Evolutionary conservation across 2,797 vertebrate genomes (phyloP).

Genomic region (Gephyroberyx darwinii): DNA sequence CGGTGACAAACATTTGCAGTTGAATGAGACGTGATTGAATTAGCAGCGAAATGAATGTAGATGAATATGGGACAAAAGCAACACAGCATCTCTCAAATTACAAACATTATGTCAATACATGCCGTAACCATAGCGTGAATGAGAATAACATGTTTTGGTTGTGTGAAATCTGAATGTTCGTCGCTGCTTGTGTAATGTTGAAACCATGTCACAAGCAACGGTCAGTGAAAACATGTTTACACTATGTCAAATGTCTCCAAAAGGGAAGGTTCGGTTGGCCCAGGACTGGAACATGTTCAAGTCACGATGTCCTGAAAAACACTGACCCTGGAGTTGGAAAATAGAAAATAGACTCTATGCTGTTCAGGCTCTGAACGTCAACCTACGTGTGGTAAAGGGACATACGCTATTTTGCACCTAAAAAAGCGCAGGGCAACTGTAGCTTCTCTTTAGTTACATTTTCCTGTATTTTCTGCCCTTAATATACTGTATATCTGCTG

Average conservation of each 20-base stretch:
- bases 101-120: background rate
- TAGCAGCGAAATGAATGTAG: background rate
- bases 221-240: constrained; percentile 58
- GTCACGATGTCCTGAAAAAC: constrained; percentile 46
- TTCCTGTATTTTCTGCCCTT: background rate
- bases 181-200: background rate
- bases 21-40: background rate
- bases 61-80: background rate
- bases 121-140: background rate
- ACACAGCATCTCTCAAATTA: background rate
- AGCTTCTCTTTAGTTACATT: background rate
- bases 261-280: background rate
- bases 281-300: constrained; percentile 19
- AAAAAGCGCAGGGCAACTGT: background rate
- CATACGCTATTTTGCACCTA: background rate
- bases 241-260: constrained; percentile 1
- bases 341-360: background rate
- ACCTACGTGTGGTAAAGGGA: background rate
- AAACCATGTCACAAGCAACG: background rate
- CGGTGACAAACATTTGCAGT: background rate
- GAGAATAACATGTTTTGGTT: constrained; percentile 21
- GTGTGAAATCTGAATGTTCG: background rate
- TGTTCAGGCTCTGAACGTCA: constrained; percentile 26
- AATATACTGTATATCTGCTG: background rate
- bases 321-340: constrained; percentile 30